Base-by-base conservation (phyloP, 2,113 vertebrate species). In the Argyrosomus japonicus region DNA sequence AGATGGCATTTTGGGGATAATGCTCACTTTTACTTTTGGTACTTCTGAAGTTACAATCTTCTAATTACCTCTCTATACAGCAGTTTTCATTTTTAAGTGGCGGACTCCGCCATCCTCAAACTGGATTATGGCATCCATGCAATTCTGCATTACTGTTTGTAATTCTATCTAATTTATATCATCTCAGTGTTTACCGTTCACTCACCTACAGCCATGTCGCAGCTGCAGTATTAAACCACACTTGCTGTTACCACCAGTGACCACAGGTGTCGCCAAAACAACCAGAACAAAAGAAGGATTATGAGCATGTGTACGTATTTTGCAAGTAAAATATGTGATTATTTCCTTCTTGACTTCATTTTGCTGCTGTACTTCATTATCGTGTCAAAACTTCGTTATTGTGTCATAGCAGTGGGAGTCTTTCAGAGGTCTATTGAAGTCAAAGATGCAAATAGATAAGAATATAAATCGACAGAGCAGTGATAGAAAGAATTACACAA, bases 401-500 rank as follows among this genome's bases (percentile, higher is more conserved):
- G 29, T 61, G 23, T 50, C 27, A 29, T 48, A 6, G 9, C 13
- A 21, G 1, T 12, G 56, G n/a, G 7, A 36, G 6, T 5, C 19
- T 25, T 63, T 58, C 17, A 48, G 56, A 48, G 62, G 25, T 67
- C 50, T 81, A 60, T 50, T 77, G 62, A 27, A 56, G 17, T 54
- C 23, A 43, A 40, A 40, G 5, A 51, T 25, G 18, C 1, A 18
- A 47, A 51, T 15, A 27, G 51, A 57, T 1, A 4, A 13, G 11
- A 19, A 36, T 15, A 27, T 6, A 40, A 17, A 57, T 1, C 4
- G 6, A 6, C 4, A 27, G 15, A 47, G 29, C 18, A 47, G 3
- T 3, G 17, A 47, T 50, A 27, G n/a, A 17, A 25, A 60, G 8
- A 61, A 40, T 43, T 50, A 56, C 60, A 14, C 61, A 88, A 87